Evolutionary conservation across 2,888 invertebrate species (phyloP).

Genomic region (Eristalis pertinax): DNA sequence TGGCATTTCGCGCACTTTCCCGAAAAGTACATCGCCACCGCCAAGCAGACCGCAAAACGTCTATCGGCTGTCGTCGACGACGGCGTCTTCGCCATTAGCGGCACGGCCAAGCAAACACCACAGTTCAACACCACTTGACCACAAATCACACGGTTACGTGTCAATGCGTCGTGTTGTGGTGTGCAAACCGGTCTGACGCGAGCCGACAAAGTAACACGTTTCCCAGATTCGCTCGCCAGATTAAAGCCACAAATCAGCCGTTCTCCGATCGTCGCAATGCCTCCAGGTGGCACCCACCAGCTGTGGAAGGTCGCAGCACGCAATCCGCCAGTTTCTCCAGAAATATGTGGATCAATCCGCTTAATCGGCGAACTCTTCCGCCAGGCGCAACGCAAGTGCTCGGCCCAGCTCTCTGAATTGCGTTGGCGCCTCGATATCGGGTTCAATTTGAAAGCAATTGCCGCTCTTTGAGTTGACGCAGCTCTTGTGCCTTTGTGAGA

Average conservation of each 20-base stretch:
- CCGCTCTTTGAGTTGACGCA: background rate
- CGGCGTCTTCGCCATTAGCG: background rate
- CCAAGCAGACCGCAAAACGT: background rate
- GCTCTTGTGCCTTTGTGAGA: constrained; percentile 9
- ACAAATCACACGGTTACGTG: background rate
- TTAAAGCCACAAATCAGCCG: background rate
- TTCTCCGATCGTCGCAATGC: background rate
- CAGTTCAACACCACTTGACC: constrained; percentile 1
- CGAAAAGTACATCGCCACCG: background rate
- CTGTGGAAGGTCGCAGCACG: background rate
- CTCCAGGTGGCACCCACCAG: background rate
- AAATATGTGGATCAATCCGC: constrained; percentile 29
- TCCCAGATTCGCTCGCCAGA: background rate
- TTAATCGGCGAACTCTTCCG: constrained; percentile 8
- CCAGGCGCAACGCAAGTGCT: background rate
- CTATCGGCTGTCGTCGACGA: background rate
- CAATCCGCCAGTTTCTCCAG: constrained; percentile 18
- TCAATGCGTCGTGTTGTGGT: background rate
- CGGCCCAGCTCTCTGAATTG: background rate
- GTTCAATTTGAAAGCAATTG: background rate
- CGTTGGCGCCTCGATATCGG: background rate
- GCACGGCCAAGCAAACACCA: background rate
- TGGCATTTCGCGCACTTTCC: background rate
- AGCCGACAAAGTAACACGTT: background rate
- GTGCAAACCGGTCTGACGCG: background rate